These are phyloP conservation scores for Dolichoris vasculosae DNA, from an alignment of 1,140 invertebrate genomes.

Conservation along the genomic window DNA sequence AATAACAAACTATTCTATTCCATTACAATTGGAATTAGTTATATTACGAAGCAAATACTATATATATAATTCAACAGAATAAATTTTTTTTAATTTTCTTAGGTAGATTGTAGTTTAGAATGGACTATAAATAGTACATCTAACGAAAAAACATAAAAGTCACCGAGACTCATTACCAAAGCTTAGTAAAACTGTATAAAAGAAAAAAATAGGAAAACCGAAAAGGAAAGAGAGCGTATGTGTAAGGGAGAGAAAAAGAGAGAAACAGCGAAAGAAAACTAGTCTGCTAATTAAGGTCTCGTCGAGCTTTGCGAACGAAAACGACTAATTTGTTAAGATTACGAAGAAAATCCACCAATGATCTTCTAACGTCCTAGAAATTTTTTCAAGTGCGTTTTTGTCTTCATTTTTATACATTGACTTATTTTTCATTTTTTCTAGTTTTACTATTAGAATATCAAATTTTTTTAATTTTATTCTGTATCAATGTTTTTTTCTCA, in stretches of 20 bases:
- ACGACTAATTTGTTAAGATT: slow-evolving; percentile 61
- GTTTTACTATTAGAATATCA: not conserved
- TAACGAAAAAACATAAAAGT: slow-evolving; percentile 16
- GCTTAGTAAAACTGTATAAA: slow-evolving; percentile 21
- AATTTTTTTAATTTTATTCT: not conserved
- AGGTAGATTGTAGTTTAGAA: not conserved
- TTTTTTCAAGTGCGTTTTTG: not conserved
- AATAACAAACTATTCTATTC: too few species aligned
- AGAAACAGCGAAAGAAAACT: slow-evolving; percentile 20
- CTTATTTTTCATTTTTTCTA: slow-evolving; percentile 2
- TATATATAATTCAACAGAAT: slow-evolving; percentile 6
- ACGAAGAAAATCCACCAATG: slow-evolving; percentile 54
- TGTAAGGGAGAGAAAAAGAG: not conserved
- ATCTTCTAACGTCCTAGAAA: slow-evolving; percentile 33
- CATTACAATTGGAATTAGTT: not conserved
- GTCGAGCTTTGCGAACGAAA: slow-evolving; percentile 26
- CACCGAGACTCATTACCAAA: slow-evolving; percentile 48
- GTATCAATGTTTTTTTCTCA: not conserved
- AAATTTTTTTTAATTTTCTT: not conserved
- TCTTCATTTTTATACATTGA: slow-evolving; percentile 1
- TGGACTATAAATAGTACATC: not conserved
- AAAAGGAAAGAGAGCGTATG: not conserved
- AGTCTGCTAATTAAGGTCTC: slow-evolving; percentile 55
- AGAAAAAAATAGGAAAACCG: not conserved
- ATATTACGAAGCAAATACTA: not conserved